Evolutionary conservation across 64 coral and sea anemone genomes (phyloP), one percentile per base, ranked within the genome.

Genomic region (Pocillopora verrucosa): DNA sequence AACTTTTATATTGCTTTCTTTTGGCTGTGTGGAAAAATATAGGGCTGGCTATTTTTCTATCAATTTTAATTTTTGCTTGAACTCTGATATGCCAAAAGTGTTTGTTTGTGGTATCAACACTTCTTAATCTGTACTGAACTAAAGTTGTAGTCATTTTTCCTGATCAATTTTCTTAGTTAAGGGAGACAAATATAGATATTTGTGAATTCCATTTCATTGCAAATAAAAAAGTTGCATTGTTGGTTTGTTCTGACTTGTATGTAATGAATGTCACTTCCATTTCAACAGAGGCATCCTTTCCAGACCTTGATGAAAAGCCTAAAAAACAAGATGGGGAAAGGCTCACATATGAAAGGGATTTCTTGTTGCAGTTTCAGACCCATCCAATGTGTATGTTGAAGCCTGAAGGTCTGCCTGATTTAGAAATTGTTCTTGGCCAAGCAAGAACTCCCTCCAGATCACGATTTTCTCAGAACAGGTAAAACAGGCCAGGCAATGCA

Each of bases 321-420:
- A 61, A 83, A 14, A 17, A 19, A 5, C 38, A 72, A 91, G 82
- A 91, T 14, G 91, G 89, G 51, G 84, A 36, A 16, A 92, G 86
- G 41, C 82, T 90, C 35, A 88, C 87, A 20, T 94, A 97, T 60
- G 95, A 90, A 30, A 65, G 95, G 24, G 92, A 97, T 30, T 97
- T 97, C 78, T 70, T 97, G 59, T 64, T 97, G 14, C 89, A 97
- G 63, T 91, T 97, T 56, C 95, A 97, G 64, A 88, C 51, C 61
- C 62, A 94, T 36, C 89, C 86, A 26, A 34, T 94, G 0, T 97
- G 92, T 80, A 94, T 82, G 75, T 77, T 88, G 34, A 97, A 95
- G 76, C 96, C 96, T 62, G 96, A 92, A 9, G 93, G 88, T 36
- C 89, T 98, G 19, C 93, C 96, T 58, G 93, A 98, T 70, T 88